Evolutionary conservation across 2,113 vertebrate species (phyloP), one percentile per base, ranked within the genome.

Genomic region (rabbit (Oryctolagus cuniculus)): DNA sequence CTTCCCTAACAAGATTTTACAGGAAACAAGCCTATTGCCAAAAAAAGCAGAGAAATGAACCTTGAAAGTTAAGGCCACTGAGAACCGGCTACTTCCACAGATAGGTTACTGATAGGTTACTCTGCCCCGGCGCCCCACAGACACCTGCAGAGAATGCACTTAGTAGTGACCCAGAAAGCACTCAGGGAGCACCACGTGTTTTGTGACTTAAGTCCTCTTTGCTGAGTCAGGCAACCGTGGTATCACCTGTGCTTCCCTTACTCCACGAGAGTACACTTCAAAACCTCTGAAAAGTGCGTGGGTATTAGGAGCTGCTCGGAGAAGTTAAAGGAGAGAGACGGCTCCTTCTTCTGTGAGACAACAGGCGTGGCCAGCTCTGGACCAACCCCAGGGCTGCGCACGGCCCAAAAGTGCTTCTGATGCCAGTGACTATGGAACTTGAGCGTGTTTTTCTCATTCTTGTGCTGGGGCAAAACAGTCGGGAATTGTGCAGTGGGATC

Each of bases 361-460:
- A 80, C 80, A 63, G n/a, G 66, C 69, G 25, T 29, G 77, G 55
- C 78, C 75, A 79, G 77, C 83, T 44, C 66, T 10, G 58, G 58
- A 36, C 63, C 44, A 86, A 53, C 51, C 15, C 6, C 63, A 73
- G 49, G 36, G 44, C 64, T 89, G 27, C 36, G 34, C 67, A 86
- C 22, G 1, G n/a, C 89, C 93, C 74, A 53, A 79, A 93, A 67
- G 17, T 2, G 29, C 58, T 75, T 90, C 75, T 77, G 87, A 34
- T 75, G 75, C 89, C 63, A 36, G 89, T 6, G 5, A 69, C 49
- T 74, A 81, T 89, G 87, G 87, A 93, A 91, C 67, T 64, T 22
- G 69, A 77, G 6, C 11, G 5, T 81, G 66, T 87, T 96, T 89
- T 95, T 72, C 72, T 96, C 84, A 31, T 94, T 85, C 84, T 85